A percentile compares a stretch with the other conserved stretches of the same genome.
phyloP scores from a whole-genome alignment of 1,140 invertebrate species.

The Drosophila oshimai region DNA sequence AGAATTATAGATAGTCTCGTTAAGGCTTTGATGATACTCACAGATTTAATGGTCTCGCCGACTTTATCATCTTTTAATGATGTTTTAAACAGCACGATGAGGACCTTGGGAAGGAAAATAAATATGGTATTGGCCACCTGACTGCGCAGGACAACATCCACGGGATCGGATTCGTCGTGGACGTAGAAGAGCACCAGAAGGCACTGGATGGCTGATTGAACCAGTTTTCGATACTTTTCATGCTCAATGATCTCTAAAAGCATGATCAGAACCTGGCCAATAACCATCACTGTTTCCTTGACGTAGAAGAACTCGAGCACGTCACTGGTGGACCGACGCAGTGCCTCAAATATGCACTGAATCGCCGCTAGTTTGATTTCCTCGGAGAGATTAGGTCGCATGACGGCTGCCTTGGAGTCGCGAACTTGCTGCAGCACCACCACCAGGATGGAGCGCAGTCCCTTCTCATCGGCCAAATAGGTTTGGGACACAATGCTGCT shows the following conservation, averaged over 20 bases:
- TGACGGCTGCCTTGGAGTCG: slow-evolving; percentile 32
- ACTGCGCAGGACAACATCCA: slow-evolving; percentile 72
- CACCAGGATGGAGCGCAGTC: slow-evolving; percentile 61
- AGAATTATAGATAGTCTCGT: neutral
- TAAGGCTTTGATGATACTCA: slow-evolving; percentile 17
- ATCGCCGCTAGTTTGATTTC: slow-evolving; percentile 75
- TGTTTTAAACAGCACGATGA: slow-evolving; percentile 58
- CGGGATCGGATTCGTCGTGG: slow-evolving; percentile 65
- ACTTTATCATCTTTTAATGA: slow-evolving; percentile 66
- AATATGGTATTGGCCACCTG: slow-evolving; percentile 74
- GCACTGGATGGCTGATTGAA: slow-evolving; percentile 53
- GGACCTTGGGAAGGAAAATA: slow-evolving; percentile 73
- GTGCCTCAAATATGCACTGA: slow-evolving; percentile 47
- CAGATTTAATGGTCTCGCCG: slow-evolving; percentile 66
- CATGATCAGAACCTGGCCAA: slow-evolving; percentile 67
- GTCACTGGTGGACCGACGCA: slow-evolving; percentile 59
- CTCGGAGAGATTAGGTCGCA: slow-evolving; percentile 60
- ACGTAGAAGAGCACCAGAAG: slow-evolving; percentile 71
- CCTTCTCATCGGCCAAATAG: slow-evolving; percentile 59
- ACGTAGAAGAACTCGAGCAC: slow-evolving; percentile 69
- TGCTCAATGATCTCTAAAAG: slow-evolving; percentile 58
- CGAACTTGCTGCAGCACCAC: slow-evolving; percentile 67
- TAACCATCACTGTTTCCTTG: slow-evolving; percentile 35
- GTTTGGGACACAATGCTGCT: slow-evolving; percentile 54
- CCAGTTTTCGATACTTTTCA: slow-evolving; percentile 68